phyloP scores from a whole-genome alignment of 2,113 vertebrate species.

The Rhabdornis inornatus region DNA sequence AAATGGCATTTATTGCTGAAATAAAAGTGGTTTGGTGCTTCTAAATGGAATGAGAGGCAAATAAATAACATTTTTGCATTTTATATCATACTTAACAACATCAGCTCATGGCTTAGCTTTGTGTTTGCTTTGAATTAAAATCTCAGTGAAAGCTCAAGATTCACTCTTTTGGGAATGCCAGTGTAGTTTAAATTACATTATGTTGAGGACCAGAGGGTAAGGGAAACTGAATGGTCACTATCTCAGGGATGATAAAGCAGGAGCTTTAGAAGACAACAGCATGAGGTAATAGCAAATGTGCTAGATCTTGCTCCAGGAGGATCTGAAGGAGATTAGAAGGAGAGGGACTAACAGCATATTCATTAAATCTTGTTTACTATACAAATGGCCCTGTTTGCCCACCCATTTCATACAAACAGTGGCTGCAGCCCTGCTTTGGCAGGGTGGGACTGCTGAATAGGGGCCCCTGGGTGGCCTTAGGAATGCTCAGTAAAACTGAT shows the following conservation, averaged over 20 bases:
- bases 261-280: neutral
- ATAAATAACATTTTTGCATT: constrained; percentile 34
- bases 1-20: constrained; percentile 48
- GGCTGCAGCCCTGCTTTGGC: neutral
- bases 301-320: neutral
- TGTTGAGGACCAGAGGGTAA: neutral
- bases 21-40: constrained; percentile 21
- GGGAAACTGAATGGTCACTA: neutral
- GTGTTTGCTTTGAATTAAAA: constrained; percentile 53
- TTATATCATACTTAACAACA: constrained; percentile 29
- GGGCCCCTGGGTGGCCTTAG: neutral
- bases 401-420: neutral
- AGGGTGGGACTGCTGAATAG: rapidly evolving
- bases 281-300: neutral
- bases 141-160: neutral
- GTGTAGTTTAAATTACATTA: neutral
- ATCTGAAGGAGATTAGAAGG: neutral
- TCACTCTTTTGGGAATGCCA: constrained; percentile 16
- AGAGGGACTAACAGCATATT: no score
- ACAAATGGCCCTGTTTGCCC: neutral
- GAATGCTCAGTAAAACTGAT: neutral
- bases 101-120: constrained; percentile 4
- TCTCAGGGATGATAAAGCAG: neutral
- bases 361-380: neutral
- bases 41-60: constrained; percentile 27